Evolutionary conservation across 2,113 vertebrate genomes (phyloP).

Genomic region (Emydocephalus ijimae): DNA sequence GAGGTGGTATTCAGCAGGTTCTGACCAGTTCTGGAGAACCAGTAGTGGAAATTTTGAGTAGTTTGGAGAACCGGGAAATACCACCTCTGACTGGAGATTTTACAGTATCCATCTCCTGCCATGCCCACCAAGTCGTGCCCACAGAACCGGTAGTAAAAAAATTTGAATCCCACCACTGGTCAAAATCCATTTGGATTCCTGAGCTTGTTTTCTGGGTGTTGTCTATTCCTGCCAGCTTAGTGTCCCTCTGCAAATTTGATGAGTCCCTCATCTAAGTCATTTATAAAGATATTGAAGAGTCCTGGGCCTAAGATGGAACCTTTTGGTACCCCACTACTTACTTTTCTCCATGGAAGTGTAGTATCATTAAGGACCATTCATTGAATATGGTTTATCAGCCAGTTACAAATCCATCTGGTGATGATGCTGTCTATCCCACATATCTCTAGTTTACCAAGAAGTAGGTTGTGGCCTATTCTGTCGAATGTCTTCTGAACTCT

Average conservation of each 20-base stretch:
- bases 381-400: neutral
- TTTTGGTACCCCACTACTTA: neutral
- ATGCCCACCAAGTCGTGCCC: too few relatives aligned
- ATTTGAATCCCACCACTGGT: too few relatives aligned
- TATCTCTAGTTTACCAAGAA: neutral
- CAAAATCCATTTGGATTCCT: neutral
- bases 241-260: neutral
- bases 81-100: too few relatives aligned
- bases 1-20: too few relatives aligned
- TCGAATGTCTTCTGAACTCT: too few relatives aligned
- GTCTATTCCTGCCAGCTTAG: neutral
- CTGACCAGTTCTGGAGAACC: too few relatives aligned
- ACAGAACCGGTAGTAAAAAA: too few relatives aligned
- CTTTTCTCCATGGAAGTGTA: neutral
- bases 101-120: too few relatives aligned
- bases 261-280: neutral
- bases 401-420: neutral
- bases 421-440: neutral
- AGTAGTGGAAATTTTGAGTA: too few relatives aligned
- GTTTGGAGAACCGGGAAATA: too few relatives aligned
- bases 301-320: neutral
- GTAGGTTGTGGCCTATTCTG: neutral
- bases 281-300: neutral
- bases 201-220: neutral
- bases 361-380: neutral